phyloP scores from a whole-genome alignment of 2,888 invertebrate genomes.

The Alentia gelatinosa region DNA sequence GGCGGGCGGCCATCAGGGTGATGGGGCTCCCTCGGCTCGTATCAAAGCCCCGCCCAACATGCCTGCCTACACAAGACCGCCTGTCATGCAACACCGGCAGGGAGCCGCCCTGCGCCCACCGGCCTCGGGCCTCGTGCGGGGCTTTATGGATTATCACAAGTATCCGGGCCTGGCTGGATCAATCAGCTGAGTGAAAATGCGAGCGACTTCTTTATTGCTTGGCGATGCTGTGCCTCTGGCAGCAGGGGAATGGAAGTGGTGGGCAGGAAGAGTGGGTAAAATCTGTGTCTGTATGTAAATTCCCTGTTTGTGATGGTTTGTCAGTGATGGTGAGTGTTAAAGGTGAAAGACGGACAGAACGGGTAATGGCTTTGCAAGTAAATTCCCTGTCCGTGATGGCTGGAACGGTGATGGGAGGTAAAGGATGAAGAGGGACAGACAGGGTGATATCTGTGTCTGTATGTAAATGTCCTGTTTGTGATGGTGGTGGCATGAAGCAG shows the following conservation, averaged over 20 bases:
- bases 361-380: too few species aligned
- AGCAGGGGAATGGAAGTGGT: not conserved
- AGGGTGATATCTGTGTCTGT: too few species aligned
- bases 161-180: conserved; percentile 16
- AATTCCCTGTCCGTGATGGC: too few species aligned
- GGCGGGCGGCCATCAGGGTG: not conserved
- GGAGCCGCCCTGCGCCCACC: not conserved
- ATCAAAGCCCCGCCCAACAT: not conserved
- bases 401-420: too few species aligned
- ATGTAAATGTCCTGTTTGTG: too few species aligned
- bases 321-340: too few species aligned
- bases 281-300: too few species aligned
- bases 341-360: too few species aligned
- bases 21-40: not conserved
- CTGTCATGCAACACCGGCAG: not conserved
- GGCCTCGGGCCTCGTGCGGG: not conserved
- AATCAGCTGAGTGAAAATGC: conserved; percentile 16
- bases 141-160: conserved; percentile 17
- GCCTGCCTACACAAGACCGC: not conserved
- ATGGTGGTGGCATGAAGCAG: too few species aligned
- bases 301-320: too few species aligned
- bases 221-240: not conserved
- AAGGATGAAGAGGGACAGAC: too few species aligned
- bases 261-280: not conserved
- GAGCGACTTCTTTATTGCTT: not conserved